Evolutionary conservation across 2,888 invertebrate genomes (phyloP), one percentile per base, ranked within the genome.

Genomic region (Hermaeophaga mercurialis): DNA sequence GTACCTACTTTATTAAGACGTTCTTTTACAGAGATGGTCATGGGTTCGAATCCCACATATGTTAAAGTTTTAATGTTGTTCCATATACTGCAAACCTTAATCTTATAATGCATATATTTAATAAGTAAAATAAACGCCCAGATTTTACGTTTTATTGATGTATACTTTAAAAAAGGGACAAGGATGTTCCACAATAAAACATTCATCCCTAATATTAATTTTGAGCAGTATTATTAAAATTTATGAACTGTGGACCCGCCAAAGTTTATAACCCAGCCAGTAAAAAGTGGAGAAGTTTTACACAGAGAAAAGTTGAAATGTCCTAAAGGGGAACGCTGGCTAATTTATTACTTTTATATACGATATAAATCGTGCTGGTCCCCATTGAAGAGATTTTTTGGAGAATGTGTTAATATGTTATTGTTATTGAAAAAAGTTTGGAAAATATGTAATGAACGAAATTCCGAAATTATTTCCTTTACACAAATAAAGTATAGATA

Each of bases 201-300:
- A 49, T 49, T 49, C 41, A 49, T 49, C 49, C 18, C 19, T 18
- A 31, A 41, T 49, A 49, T 49, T 28, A 49, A 49, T 41, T 49
- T 49, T 49, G 26, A 49, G 31, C 31, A 11, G 12, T 49, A 49
- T 49, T 49, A 49, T 41, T 41, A 49, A 49, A 49, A 49, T 49
- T 49, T 49, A 49, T 49, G 49, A 49, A 49, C 49, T 41, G 49
- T 49, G 39, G 49, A 41, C 49, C 41, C 49, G 31, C 39, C 15
- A 49, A 41, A 41, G 19, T 39, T 41, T 49, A 49, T 49, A 41
- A 34, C 49, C 28, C 49, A 19, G n/a, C 49, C 49, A 41, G 49
- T 34, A 41, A 49, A 28, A 49, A 31, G 31, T 41, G 49, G 41
- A 22, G 31, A 49, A 49, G 18, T 49, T 41, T 17, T 11, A 22